These are phyloP conservation scores for Homalodisca vitripennis DNA, from an alignment of 1,140 invertebrate species.

Conservation along the genomic window DNA sequence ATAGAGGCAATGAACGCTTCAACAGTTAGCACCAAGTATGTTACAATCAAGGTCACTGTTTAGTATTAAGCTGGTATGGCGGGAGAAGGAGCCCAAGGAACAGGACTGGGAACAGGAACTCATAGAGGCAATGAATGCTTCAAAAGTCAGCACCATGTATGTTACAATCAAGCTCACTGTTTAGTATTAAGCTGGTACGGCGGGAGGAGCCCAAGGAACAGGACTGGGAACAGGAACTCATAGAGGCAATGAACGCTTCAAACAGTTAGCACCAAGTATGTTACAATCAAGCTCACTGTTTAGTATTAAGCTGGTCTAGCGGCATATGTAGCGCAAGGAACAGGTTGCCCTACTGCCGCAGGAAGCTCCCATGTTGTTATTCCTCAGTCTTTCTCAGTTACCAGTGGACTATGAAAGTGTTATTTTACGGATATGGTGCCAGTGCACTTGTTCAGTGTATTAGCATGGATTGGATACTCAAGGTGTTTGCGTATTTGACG, in stretches of 20 bases:
- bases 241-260: constrained; percentile 57
- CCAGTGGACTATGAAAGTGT: too few species aligned
- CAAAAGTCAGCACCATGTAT: constrained; percentile 37
- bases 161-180: too few species aligned
- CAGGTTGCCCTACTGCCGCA: too few species aligned
- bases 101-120: constrained; percentile 69
- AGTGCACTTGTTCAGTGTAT: too few species aligned
- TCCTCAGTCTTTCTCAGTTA: too few species aligned
- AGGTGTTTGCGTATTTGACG: too few species aligned
- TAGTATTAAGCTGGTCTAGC: constrained; percentile 56
- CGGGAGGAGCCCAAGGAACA: constrained; percentile 64
- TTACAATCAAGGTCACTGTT: too few species aligned
- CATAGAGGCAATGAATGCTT: constrained; percentile 59
- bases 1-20: constrained; percentile 59
- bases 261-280: constrained; percentile 38
- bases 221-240: constrained; percentile 69
- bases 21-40: constrained; percentile 38
- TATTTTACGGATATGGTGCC: too few species aligned
- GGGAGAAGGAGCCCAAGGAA: constrained; percentile 65
- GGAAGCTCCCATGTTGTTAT: too few species aligned
- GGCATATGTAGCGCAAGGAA: constrained; percentile 65
- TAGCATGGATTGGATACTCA: too few species aligned
- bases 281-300: too few species aligned
- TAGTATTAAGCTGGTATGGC: constrained; percentile 56
- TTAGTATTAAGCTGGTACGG: constrained; percentile 57